Base-by-base conservation (phyloP, 2,113 vertebrate species). In the Pungitius pungitius region DNA sequence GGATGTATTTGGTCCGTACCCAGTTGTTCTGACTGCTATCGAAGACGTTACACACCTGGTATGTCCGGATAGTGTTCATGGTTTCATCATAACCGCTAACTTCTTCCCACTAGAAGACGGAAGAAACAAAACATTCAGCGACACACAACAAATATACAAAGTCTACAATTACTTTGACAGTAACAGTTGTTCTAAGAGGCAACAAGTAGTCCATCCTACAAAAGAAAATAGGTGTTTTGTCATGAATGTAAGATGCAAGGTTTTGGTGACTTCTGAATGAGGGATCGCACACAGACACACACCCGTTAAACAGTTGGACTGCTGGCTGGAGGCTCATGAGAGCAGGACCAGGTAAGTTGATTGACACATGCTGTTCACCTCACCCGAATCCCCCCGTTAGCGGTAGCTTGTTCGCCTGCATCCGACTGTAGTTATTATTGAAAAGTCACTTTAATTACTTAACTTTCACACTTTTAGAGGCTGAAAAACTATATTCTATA, bases 1-100 rank as follows among this genome's bases (percentile, higher is more conserved):
- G 93, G 90, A 98, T 97, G 86, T 95, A 97, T 79, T 96, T 96
- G 87, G 96, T 99, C 68, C 97, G 93, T 1, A 99, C 93, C 97
- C 97, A 99, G 93, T 99, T 99, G 90, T 99, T 99, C 88, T 99
- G 97, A 93, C 92, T 98, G 68, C 93, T 93, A 4, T 97, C 95
- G 6, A 98, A 98, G 72, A 99, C 97, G 0, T 98, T 99, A 92
- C 97, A 99, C 24, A 99, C 97, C 91, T 99, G 97, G 91, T 99
- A 99, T 0, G 97, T 99, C 60, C 97, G 94, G 74, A 99, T 99
- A 0, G 97, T 98, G 93, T 97, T 99, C 97, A 99, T 98, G 92
- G 97, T 95, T 90, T 98, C 97, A 0, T 99, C 96, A 9, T 99
- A 99, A 42, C 97, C 97, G 0, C 97, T 99, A 83, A 99, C 97